These are phyloP conservation scores for Barbus barbus DNA, from an alignment of 2,113 vertebrate genomes.

Conservation along the genomic window DNA sequence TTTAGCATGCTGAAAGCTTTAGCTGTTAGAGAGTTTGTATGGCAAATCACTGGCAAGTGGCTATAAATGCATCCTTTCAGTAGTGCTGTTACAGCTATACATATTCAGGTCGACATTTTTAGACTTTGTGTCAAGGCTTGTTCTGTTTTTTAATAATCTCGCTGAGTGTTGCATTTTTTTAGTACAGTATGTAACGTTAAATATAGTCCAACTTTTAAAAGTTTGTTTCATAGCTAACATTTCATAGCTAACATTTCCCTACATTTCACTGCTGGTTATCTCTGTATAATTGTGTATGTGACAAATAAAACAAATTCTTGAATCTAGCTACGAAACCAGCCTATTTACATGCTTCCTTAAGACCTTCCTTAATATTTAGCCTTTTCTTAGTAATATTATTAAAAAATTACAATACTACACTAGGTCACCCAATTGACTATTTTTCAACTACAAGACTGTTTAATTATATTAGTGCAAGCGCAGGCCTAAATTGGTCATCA, in stretches of 20 bases:
- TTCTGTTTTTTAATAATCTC: neutral
- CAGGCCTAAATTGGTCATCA: slow-evolving; percentile 7
- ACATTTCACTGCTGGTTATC: no score
- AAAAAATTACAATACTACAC: neutral
- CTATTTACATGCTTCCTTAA: no score
- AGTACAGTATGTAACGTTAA: neutral
- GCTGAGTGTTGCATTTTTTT: neutral
- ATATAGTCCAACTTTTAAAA: slow-evolving; percentile 6
- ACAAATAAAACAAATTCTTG: no score
- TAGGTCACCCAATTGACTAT: neutral
- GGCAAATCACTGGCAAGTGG: no score
- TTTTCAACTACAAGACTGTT: neutral
- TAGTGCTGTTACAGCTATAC: neutral
- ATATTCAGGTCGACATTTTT: neutral
- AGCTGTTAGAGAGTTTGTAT: no score
- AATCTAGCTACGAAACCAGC: no score
- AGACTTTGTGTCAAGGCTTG: neutral
- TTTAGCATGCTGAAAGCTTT: no score
- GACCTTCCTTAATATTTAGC: neutral
- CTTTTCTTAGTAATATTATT: neutral
- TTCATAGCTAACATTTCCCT: no score
- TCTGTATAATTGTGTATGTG: no score
- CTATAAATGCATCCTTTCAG: no score
- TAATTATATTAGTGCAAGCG: neutral
- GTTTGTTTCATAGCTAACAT: no score